Conservation (phyloP, 2,113 vertebrate genomes). For the Pterophyllum scalare region DNA sequence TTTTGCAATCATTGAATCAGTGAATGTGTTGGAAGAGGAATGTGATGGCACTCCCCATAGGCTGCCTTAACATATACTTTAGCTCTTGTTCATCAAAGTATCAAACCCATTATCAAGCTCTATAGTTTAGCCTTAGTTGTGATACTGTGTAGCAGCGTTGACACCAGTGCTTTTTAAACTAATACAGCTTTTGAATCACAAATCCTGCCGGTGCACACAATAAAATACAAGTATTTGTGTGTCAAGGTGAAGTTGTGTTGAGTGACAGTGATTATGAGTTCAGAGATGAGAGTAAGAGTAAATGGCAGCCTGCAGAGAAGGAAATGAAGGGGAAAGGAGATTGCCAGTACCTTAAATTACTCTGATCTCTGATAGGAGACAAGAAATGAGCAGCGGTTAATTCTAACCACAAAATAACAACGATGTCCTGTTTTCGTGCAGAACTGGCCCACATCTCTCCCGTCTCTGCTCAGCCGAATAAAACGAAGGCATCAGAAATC, state of each 20-base stretch:
- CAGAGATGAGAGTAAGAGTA: slow-evolving; percentile 37
- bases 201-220: neutral
- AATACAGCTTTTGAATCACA: slow-evolving; percentile 6
- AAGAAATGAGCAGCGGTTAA: neutral
- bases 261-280: slow-evolving; percentile 53
- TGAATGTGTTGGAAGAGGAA: neutral
- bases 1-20: neutral
- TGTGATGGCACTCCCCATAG: neutral
- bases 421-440: neutral
- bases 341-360: slow-evolving; percentile 34
- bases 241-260: slow-evolving; percentile 3
- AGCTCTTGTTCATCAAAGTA: neutral
- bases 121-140: neutral
- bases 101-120: neutral
- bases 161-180: neutral
- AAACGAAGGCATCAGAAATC: slow-evolving; percentile 6
- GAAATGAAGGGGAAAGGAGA: slow-evolving; percentile 44
- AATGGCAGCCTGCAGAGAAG: slow-evolving; percentile 48
- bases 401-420: slow-evolving; percentile 8
- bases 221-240: slow-evolving; percentile 16
- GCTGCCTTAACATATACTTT: neutral
- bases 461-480: neutral
- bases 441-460: neutral
- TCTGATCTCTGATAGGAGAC: slow-evolving; percentile 21
- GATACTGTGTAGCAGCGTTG: neutral